These are phyloP conservation scores for Alsophila aescularia DNA, from an alignment of 2,888 invertebrate species.

Conservation along the genomic window DNA sequence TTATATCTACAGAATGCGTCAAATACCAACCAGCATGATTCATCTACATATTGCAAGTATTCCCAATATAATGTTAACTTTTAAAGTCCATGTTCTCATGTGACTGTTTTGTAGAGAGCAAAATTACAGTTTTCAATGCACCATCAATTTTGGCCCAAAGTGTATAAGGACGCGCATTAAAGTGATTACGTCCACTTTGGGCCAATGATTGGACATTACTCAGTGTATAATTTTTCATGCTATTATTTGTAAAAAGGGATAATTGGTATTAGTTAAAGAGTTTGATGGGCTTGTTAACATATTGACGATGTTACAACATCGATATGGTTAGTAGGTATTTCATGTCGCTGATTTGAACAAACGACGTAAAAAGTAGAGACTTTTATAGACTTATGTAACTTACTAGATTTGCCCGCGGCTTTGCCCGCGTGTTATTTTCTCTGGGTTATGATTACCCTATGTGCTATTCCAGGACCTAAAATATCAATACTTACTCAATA, in stretches of 20 bases:
- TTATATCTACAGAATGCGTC: background rate
- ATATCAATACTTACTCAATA: too few relatives aligned
- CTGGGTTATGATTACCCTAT: too few relatives aligned
- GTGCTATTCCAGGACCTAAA: too few relatives aligned
- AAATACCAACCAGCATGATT: conserved; percentile 11
- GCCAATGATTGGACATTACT: conserved; percentile 75
- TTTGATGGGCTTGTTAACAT: conserved; percentile 30
- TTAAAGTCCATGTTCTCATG: conserved; percentile 18
- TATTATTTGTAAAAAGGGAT: conserved; percentile 72
- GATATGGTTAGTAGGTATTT: background rate
- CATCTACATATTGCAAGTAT: conserved; percentile 2
- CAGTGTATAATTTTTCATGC: conserved; percentile 63
- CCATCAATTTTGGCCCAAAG: conserved; percentile 66
- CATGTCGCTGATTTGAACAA: background rate
- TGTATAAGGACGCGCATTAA: conserved; percentile 68
- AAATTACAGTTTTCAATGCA: conserved; percentile 72
- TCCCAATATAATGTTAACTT: conserved; percentile 8
- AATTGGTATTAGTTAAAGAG: conserved; percentile 52
- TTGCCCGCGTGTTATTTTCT: too few relatives aligned
- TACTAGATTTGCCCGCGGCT: too few relatives aligned
- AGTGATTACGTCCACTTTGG: conserved; percentile 74
- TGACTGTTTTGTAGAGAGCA: conserved; percentile 42
- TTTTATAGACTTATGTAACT: too few relatives aligned
- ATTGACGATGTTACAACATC: conserved; percentile 11
- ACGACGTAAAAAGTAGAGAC: too few relatives aligned